Base-by-base conservation (phyloP, 2,888 invertebrate species). In the Girardia tigrina region DNA sequence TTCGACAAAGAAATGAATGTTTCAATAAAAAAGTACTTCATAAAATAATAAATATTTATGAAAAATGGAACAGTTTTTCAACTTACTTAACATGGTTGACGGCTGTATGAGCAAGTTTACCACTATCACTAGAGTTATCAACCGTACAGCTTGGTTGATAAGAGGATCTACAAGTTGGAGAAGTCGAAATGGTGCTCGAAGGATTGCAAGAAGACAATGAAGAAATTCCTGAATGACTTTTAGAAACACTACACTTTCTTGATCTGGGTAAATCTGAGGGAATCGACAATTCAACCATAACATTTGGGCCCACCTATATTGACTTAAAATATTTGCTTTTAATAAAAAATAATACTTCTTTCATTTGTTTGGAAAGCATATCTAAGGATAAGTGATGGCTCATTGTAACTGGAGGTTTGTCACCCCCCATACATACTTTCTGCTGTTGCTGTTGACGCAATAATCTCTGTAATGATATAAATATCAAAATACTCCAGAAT, bases 401-500 rank as follows among this genome's bases (percentile, higher is more conserved):
- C 56, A 56, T 56, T 20, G 56, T 56, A 20, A 56, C 23, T 8
- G 56, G 56, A 16, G 56, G 56, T 56, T 56, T 56, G n/a, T 56
- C 56, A 56, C 56, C 56, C 4, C 56, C 56, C 56, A 56, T 56
- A n/a, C 56, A 56, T 6, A 56, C 56, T 23, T 56, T 56, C 23
- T 56, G 56, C n/a, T 56, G 56, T n/a, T 56, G 56, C 56, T 56
- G 56, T 56, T 56, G 56, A 56, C 56, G 56, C 56, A 56, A 56
- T 16, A 56, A 56, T 56, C 56, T 56, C 56, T 56, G n/a, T 20
- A 56, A 20, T 8, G 4, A 56, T 56, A 56, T n/a, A n/a, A n/a
- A n/a, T n/a, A n/a, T n/a, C n/a, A n/a, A n/a, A n/a, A n/a, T n/a
- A n/a, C n/a, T n/a, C n/a, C n/a, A n/a, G n/a, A n/a, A n/a, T n/a